Conservation (phyloP, 2,113 vertebrate species). For the Lathamus discolor region DNA sequence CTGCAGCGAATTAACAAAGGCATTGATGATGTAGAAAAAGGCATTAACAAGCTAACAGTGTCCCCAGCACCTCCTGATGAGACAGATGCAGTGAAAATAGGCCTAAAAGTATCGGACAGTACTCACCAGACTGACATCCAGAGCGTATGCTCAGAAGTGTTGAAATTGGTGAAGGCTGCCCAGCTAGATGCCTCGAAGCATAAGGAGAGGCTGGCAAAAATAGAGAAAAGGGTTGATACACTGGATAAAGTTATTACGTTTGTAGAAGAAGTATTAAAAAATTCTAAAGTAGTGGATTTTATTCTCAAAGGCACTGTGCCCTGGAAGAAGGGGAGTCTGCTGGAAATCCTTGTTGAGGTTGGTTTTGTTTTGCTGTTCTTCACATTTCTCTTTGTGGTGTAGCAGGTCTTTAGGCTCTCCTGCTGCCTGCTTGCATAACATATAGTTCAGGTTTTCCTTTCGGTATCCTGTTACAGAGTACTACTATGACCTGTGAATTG, state of each 20-base stretch:
- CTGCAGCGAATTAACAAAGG: slow-evolving; percentile 74
- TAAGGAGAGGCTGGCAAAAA: slow-evolving; percentile 77
- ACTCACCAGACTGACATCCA: not conserved
- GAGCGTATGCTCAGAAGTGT: slow-evolving; percentile 71
- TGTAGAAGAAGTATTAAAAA: slow-evolving; percentile 79
- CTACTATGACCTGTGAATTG: not conserved
- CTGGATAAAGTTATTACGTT: slow-evolving; percentile 79
- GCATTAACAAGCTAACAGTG: slow-evolving; percentile 59
- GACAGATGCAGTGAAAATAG: not conserved
- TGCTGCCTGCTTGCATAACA: not conserved
- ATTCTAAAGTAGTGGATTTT: slow-evolving; percentile 84
- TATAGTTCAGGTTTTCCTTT: not conserved
- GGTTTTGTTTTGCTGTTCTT: slow-evolving; percentile 58
- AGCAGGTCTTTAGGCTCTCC: not conserved
- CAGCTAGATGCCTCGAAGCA: slow-evolving; percentile 75
- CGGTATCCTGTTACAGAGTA: not conserved
- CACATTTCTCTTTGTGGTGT: not conserved
- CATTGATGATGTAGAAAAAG: slow-evolving; percentile 75
- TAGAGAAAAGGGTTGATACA: slow-evolving; percentile 77
- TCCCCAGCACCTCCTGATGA: not conserved
- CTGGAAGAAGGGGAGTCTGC: slow-evolving; percentile 76
- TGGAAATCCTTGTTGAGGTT: slow-evolving; percentile 76
- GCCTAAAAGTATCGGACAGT: not conserved
- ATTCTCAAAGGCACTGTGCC: slow-evolving; percentile 79
- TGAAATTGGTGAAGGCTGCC: slow-evolving; percentile 73